Conservation (phyloP, 2,113 vertebrate species). For the Capreolus pygargus region DNA sequence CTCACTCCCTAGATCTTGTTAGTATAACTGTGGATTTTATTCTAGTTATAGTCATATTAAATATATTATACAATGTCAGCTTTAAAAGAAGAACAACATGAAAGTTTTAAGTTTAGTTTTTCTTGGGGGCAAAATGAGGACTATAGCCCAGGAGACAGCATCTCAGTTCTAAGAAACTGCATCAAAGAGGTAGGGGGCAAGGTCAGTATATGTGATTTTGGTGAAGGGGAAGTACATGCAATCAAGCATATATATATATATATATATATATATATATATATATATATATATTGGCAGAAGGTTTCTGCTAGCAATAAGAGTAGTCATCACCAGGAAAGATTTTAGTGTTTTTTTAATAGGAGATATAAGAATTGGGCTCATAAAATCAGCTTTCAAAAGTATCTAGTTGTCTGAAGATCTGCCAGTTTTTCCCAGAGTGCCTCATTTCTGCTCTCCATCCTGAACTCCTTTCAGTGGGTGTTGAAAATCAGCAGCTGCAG, state of each 20-base stretch:
- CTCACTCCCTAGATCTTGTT: neutral
- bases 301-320: neutral
- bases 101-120: neutral
- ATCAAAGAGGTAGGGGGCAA: neutral
- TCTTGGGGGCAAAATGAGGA: neutral
- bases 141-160: neutral
- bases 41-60: neutral
- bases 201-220: neutral
- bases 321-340: neutral
- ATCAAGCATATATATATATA: neutral
- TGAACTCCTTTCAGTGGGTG: neutral
- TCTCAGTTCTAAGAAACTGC: neutral
- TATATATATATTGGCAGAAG: neutral
- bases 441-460: neutral
- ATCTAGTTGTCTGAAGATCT: neutral
- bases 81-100: neutral
- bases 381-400: neutral
- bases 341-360: neutral
- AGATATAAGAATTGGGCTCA: neutral
- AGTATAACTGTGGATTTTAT: neutral
- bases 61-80: neutral
- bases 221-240: neutral
- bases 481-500: neutral
- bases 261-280: no score
- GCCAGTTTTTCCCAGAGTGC: neutral